Evolutionary conservation across 1,140 invertebrate species (phyloP), one percentile per base, ranked within the genome.

Genomic region (Drosophila orena): DNA sequence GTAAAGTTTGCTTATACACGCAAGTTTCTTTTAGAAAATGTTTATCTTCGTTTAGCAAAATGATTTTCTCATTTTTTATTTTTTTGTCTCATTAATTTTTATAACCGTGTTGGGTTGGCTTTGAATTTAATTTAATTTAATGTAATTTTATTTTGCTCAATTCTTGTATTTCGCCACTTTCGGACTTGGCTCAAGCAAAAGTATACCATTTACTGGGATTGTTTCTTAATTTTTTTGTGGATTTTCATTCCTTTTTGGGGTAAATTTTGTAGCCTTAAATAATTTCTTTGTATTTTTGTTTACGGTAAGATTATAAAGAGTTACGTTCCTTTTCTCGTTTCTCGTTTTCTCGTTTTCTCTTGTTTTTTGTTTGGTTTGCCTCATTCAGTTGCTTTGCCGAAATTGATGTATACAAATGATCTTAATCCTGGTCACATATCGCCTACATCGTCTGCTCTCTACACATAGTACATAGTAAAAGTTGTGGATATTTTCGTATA

Each of bases 361-460:
- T 55, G 50, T 52, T 60, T 52, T 53, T 57, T 43, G 62, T 73
- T 60, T 22, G 61, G 57, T 86, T 81, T 89, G 84, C 84, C 84
- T 89, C 84, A 80, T 89, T 86, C 85, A 81, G 80, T 90, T 90
- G 85, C 85, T 90, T 90, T 90, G 85, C 80, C 85, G 68, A 90
- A 90, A 79, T 68, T 69, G 79, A 77, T 90, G 77, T 88, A 79
- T 89, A 88, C 77, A 88, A 72, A 83, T 83, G 37, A 53, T 74
- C 70, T 74, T 74, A 73, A 74, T 44, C 71, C 70, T 74, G 42
- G 38, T 55, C 57, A 61, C 61, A 60, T 60, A 37, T 44, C 52
- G 46, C 62, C 60, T 84, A 75, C 30, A 59, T 68, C 40, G 56
- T 72, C 52, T 72, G 49, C 27, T 69, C 50, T 72, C 79, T 77